phyloP scores from a whole-genome alignment of 2,888 invertebrate species.

The Aphodius granarius region DNA sequence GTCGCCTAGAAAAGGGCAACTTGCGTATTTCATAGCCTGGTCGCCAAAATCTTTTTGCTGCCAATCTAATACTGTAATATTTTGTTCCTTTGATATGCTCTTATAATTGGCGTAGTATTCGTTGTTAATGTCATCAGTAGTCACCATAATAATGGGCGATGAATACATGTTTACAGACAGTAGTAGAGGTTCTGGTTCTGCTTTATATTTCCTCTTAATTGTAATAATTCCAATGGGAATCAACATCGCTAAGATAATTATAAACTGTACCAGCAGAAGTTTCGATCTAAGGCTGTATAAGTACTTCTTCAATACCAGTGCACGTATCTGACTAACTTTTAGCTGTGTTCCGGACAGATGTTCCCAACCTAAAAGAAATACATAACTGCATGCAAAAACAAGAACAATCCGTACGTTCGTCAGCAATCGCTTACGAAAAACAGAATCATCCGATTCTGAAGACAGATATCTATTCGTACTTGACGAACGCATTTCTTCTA shows the following conservation, averaged over 20 bases:
- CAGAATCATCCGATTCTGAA: too few species aligned
- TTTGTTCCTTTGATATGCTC: not conserved
- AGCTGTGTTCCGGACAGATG: constrained; percentile 40
- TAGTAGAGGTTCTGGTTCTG: not conserved
- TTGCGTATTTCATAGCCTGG: not conserved
- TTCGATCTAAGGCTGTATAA: constrained; percentile 31
- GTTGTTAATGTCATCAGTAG: not conserved
- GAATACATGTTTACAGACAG: not conserved
- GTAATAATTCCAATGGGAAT: not conserved
- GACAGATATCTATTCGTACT: too few species aligned
- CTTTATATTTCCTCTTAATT: not conserved
- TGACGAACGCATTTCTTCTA: too few species aligned
- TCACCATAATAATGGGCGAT: not conserved
- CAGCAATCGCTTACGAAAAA: too few species aligned
- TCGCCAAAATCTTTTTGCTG: not conserved
- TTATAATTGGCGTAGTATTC: not conserved
- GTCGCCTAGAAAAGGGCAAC: not conserved
- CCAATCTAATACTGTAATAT: not conserved
- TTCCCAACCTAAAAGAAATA: constrained; percentile 35
- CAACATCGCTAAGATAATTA: not conserved
- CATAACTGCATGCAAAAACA: constrained; percentile 35
- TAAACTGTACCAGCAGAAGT: not conserved
- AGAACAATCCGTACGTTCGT: too few species aligned
- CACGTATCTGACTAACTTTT: constrained; percentile 47
- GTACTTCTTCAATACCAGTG: constrained; percentile 52